Evolutionary conservation across 2,888 invertebrate species (phyloP).

Genomic region (Clostera curtula): DNA sequence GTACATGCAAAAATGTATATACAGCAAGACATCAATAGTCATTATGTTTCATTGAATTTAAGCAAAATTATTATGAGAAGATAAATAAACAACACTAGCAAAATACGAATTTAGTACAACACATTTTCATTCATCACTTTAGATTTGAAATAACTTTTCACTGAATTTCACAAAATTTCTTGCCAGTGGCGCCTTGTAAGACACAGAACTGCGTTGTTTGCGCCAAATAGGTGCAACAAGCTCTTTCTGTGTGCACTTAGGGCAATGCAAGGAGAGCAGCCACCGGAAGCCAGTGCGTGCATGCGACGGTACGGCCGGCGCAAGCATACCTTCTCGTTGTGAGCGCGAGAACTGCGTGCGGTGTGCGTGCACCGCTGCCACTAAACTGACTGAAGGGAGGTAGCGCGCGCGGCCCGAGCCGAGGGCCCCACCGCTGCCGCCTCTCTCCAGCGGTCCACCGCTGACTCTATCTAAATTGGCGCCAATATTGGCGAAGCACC

Average conservation of each 20-base stretch:
- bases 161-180: too few relatives aligned
- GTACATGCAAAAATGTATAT: constrained; percentile 24
- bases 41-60: constrained; percentile 32
- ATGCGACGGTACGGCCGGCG: constrained; percentile 27
- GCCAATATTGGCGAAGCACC: neutral
- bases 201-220: too few relatives aligned
- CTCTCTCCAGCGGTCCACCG: constrained; percentile 60
- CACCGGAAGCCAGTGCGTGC: constrained; percentile 63
- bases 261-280: constrained; percentile 46
- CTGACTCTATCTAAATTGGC: constrained; percentile 49
- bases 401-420: constrained; percentile 42
- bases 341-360: constrained; percentile 75
- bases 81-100: constrained; percentile 23
- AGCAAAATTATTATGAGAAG: constrained; percentile 22
- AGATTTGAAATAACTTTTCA: constrained; percentile 14
- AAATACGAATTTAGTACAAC: constrained; percentile 37
- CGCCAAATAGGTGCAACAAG: too few relatives aligned
- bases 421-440: constrained; percentile 65
- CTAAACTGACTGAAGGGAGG: constrained; percentile 60
- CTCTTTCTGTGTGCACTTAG: constrained; percentile 8
- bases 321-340: constrained; percentile 67
- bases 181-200: too few relatives aligned
- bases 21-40: constrained; percentile 30
- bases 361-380: constrained; percentile 74
- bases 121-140: constrained; percentile 36